Evolutionary conservation across 1,140 invertebrate genomes (phyloP), one percentile per base, ranked within the genome.

Genomic region (Tetraneura akinire): DNA sequence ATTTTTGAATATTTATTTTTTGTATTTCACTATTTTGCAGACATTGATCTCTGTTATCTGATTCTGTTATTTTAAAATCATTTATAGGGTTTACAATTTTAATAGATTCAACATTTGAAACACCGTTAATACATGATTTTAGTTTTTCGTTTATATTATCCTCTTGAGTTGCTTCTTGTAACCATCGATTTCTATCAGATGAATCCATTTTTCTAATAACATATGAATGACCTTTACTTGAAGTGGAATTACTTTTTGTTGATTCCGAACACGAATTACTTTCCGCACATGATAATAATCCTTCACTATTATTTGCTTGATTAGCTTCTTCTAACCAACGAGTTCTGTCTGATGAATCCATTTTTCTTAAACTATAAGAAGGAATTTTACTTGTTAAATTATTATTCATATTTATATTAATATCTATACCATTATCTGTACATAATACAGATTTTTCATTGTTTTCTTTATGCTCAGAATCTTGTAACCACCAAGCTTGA

Each of bases 121-220:
- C 26, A 47, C 16, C 26, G 0, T 21, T 42, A 29, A 4, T 6
- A 14, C 68, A 29, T n/a, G 73, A 57, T 57, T 55, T 55, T 10
- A n/a, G 3, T 37, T 74, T 57, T 37, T 57, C 71, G 14, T 13
- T 55, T 9, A 21, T 37, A n/a, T 23, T n/a, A 29, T 78, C 74
- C 11, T 78, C 51, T 60, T 47, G 55, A 6, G 16, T 70, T 21
- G 80, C 47, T 73, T 81, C 73, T 32, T 62, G 5, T 23, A 80
- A 26, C 80, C 80, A 78, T 64, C 47, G 73, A 45, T 80, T 71
- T 60, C 55, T 60, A 29, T 80, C 71, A 21, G 64, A 53, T 1
- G 81, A 76, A 55, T 82, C 70, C 16, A 70, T 81, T 82, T 76
- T 76, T 66, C 71, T 47, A 6, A 81, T 66, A 42, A 57, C 23